phyloP scores from a whole-genome alignment of 2,113 vertebrate genomes.

The Toxotes chatareus region DNA sequence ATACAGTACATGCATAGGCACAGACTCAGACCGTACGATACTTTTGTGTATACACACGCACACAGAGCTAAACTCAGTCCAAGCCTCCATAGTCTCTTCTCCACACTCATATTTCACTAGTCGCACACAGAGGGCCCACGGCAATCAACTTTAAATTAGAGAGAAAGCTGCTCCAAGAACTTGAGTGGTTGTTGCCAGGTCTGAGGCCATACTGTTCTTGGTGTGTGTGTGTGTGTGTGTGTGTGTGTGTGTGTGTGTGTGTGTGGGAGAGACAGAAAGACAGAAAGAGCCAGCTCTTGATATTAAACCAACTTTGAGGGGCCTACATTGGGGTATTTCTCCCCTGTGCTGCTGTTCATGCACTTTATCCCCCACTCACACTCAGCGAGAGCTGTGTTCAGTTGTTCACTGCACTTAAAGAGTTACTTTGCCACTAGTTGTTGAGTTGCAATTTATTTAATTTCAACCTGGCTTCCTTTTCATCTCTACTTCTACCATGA shows the following conservation, averaged over 20 bases:
- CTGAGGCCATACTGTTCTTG: conserved; percentile 67
- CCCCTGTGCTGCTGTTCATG: conserved; percentile 54
- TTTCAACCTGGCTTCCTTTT: not conserved
- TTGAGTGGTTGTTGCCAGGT: conserved; percentile 66
- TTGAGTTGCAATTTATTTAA: not conserved
- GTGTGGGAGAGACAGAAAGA: conserved; percentile 21
- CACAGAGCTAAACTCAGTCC: conserved; percentile 51
- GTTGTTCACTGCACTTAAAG: not conserved
- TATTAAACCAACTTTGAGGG: conserved; percentile 77
- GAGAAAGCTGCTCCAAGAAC: conserved; percentile 76
- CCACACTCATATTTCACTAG: conserved; percentile 79
- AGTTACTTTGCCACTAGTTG: not conserved
- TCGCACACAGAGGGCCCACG: conserved; percentile 66
- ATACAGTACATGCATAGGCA: conserved; percentile 7
- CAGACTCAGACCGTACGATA: conserved; percentile 1
- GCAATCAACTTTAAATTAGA: conserved; percentile 83
- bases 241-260: conserved; percentile 41
- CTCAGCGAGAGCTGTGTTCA: conserved; percentile 16
- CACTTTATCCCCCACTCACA: conserved; percentile 44
- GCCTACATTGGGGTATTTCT: conserved; percentile 66
- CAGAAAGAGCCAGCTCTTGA: conserved; percentile 69
- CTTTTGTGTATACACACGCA: conserved; percentile 43
- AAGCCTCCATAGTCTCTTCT: conserved; percentile 62
- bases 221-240: conserved; percentile 48
- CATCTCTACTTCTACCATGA: conserved; percentile 6